These are phyloP conservation scores for Helicoverpa zea DNA, from an alignment of 1,140 invertebrate species.

Conservation along the genomic window DNA sequence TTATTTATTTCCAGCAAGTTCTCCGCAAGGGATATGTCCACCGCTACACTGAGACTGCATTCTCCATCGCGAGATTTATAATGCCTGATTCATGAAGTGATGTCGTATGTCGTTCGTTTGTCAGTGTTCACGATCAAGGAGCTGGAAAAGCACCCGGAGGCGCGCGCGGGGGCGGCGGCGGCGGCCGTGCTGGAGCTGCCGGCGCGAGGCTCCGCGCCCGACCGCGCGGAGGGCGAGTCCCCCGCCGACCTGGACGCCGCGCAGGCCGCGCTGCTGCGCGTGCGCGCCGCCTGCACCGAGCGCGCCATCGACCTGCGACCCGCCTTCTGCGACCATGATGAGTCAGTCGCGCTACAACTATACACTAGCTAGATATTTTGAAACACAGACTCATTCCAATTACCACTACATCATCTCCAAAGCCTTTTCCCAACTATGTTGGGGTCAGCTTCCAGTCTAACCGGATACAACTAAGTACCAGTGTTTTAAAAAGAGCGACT, in stretches of 20 bases:
- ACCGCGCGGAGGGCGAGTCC: slow-evolving; percentile 52
- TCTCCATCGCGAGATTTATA: no score
- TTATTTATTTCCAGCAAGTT: background rate
- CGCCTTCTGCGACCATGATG: slow-evolving; percentile 90
- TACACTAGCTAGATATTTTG: no score
- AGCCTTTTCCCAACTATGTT: no score
- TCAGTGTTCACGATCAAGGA: slow-evolving; percentile 90
- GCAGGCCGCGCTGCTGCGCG: slow-evolving; percentile 66
- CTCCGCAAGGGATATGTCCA: no score
- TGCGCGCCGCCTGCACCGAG: slow-evolving; percentile 71
- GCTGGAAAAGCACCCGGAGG: slow-evolving; percentile 89
- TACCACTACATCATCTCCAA: no score
- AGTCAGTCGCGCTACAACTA: slow-evolving; percentile 76
- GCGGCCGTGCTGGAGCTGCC: slow-evolving; percentile 64
- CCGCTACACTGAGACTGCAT: no score
- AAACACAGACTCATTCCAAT: no score
- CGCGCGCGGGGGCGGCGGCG: slow-evolving; percentile 85
- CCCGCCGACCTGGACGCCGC: slow-evolving; percentile 61
- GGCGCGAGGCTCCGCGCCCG: slow-evolving; percentile 62
- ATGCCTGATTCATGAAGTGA: no score
- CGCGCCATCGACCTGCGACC: slow-evolving; percentile 87
- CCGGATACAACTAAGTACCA: no score
- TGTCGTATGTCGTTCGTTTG: background rate
- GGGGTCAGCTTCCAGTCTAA: no score
- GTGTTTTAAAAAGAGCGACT: no score